These are phyloP conservation scores for Petroica traversi DNA, from an alignment of 2,113 vertebrate genomes.

Conservation along the genomic window DNA sequence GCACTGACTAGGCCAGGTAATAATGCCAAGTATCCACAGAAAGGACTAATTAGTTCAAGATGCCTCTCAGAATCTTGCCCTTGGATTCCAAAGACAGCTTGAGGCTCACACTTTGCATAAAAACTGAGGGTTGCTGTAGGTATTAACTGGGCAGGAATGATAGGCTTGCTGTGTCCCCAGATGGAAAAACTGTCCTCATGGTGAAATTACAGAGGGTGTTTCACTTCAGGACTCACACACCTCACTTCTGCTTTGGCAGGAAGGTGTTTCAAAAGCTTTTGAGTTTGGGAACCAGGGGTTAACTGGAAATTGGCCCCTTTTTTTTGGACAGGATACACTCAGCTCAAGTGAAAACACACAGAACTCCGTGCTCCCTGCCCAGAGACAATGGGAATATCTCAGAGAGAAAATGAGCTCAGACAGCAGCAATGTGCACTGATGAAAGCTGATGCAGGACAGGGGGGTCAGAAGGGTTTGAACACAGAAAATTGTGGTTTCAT, in stretches of 20 bases:
- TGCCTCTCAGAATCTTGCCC: background rate
- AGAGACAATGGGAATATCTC: background rate
- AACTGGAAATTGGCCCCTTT: background rate
- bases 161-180: background rate
- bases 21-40: background rate
- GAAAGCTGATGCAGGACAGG: rapidly evolving
- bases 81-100: background rate
- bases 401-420: background rate
- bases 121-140: background rate
- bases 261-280: background rate
- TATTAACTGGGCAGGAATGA: slow-evolving; percentile 19
- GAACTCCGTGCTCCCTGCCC: background rate
- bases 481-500: rapidly evolving
- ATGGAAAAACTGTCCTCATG: background rate
- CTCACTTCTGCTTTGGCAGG: background rate
- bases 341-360: background rate
- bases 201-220: slow-evolving; percentile 6
- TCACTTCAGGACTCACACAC: background rate
- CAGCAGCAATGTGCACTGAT: background rate
- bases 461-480: background rate
- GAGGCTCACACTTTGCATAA: slow-evolving; percentile 18
- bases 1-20: slow-evolving; percentile 16
- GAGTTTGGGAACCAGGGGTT: background rate
- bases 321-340: background rate
- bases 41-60: slow-evolving; percentile 22